Evolutionary conservation across 2,888 invertebrate species (phyloP), one percentile per base, ranked within the genome.

Genomic region (Caprella mutica): DNA sequence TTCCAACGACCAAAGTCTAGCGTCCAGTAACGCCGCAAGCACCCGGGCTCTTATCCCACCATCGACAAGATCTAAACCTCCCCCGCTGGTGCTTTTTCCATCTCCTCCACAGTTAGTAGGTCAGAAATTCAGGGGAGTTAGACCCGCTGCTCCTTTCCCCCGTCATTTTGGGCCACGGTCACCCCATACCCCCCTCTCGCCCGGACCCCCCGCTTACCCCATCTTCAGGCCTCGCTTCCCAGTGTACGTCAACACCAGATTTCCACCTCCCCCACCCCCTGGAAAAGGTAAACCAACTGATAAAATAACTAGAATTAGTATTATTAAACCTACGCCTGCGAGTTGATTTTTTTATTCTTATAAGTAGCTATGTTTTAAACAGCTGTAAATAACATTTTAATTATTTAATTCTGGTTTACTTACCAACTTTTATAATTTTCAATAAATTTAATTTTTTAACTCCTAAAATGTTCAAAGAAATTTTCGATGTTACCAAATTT

Each of bases 11-110:
- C 50, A 52, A 30, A 61, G 61, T 29, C 53, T 61, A 52, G 61
- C 58, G 19, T 62, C 62, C 21, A 62, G 62, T 48, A 59, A 52
- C 52, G 61, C 61, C 38, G 42, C 58, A 33, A 62, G 62, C 52
- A 56, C 58, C 39, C 48, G 54, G n/a, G 55, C 56, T 12, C 52
- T 62, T 9, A 56, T 62, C 24, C 54, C 59, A n/a, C 21, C 35
- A 23, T 14, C n/a, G 26, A 40, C n/a, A 9, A 26, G 44, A 5
- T n/a, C 48, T 14, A 27, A 43, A 27, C 53, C 52, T 5, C 38
- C 51, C 12, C 44, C 59, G 14, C 17, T 26, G 33, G 19, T 19
- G 12, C 35, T 46, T 5, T n/a, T 23, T 19, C 35, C 50, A 9
- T n/a, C 43, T 48, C 48, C 29, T 9, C 24, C 5, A 48, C 30